Percentiles rank a stretch among this genome's conserved stretches.
These are phyloP conservation scores for Pluvialis apricaria DNA, from an alignment of 2,113 vertebrate genomes.

Conservation along the genomic window DNA sequence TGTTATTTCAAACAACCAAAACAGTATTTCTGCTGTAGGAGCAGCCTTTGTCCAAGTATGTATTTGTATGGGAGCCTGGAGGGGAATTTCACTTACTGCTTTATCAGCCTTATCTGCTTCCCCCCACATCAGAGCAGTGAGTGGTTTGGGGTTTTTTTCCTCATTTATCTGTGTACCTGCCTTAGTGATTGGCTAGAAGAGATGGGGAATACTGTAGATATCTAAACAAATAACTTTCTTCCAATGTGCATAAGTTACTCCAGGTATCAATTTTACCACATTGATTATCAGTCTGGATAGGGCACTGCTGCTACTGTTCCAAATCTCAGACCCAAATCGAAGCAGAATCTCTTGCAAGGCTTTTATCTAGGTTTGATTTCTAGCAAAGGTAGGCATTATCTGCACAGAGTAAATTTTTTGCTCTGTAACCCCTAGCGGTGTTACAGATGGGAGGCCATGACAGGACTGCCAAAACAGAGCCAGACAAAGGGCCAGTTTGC, in stretches of 20 bases:
- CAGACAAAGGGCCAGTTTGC: background rate
- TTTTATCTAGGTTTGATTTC: background rate
- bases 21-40: background rate
- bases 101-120: conserved; percentile 52
- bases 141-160: background rate
- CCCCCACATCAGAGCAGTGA: background rate
- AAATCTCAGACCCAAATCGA: background rate
- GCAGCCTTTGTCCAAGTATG: background rate
- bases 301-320: background rate
- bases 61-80: background rate
- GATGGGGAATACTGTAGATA: background rate
- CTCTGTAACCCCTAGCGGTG: background rate
- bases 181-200: background rate
- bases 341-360: background rate
- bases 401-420: background rate
- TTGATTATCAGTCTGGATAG: background rate
- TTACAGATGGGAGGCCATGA: background rate
- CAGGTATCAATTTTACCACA: background rate
- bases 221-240: conserved; percentile 39
- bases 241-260: background rate
- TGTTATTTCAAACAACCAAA: background rate
- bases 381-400: background rate
- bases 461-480: background rate
- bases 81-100: conserved; percentile 41
- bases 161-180: conserved; percentile 46